phyloP scores from a whole-genome alignment of 2,888 invertebrate genomes.

The Dicranocentrus wangi region DNA sequence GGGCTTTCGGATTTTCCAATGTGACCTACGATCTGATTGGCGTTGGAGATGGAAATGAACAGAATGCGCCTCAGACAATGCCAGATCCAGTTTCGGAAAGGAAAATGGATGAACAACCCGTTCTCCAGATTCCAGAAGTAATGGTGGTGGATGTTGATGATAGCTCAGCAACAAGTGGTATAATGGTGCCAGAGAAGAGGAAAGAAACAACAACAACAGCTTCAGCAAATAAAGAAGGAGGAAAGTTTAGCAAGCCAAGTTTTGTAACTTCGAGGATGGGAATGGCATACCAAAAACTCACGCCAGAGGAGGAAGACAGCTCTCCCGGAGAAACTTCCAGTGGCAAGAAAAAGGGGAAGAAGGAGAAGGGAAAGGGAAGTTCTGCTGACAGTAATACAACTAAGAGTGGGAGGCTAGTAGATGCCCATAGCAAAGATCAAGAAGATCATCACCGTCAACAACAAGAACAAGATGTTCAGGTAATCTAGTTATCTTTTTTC shows the following conservation, averaged over 20 bases:
- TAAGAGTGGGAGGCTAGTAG: background rate
- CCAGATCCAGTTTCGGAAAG: no score
- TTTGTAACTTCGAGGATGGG: slow-evolving; percentile 29
- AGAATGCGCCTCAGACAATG: no score
- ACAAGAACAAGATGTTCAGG: background rate
- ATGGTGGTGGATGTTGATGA: slow-evolving; percentile 17
- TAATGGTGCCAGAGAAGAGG: background rate
- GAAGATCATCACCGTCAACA: slow-evolving; percentile 11
- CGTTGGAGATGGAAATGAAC: slow-evolving; percentile 25
- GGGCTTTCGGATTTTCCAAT: slow-evolving; percentile 54
- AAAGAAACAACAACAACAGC: background rate
- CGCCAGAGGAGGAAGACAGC: background rate
- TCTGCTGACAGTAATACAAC: slow-evolving; percentile 9
- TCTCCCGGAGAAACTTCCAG: slow-evolving; percentile 7
- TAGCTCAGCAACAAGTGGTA: slow-evolving; percentile 6
- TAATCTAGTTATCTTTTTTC: slow-evolving; percentile 7
- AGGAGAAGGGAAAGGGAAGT: background rate
- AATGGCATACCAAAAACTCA: slow-evolving; percentile 28
- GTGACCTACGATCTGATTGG: slow-evolving; percentile 63
- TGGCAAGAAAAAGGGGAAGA: slow-evolving; percentile 3
- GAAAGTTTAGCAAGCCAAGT: slow-evolving; percentile 30
- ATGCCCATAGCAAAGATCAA: slow-evolving; percentile 11
- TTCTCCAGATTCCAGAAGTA: slow-evolving; percentile 27
- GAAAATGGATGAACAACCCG: no score
- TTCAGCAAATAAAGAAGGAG: slow-evolving; percentile 6